These are phyloP conservation scores for Strigamia maritima DNA, from an alignment of 2,888 invertebrate species.

Conservation along the genomic window DNA sequence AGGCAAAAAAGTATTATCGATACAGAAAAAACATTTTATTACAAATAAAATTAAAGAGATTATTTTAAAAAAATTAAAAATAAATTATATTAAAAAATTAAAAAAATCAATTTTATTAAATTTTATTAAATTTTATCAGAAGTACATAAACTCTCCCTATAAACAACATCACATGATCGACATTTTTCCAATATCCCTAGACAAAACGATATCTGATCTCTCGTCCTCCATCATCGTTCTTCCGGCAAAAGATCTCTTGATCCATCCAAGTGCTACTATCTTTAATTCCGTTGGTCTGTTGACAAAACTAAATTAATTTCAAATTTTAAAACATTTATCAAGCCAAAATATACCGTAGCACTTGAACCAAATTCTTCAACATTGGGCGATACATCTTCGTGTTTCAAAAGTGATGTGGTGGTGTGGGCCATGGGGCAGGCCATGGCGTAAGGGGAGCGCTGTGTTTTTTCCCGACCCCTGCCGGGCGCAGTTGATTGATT, in stretches of 20 bases:
- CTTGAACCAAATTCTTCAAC: slow-evolving; percentile 71
- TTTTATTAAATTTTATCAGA: no score
- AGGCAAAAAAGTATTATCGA: no score
- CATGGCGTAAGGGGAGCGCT: no score
- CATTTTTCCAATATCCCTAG: neutral
- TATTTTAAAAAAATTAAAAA: no score
- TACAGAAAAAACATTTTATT: no score
- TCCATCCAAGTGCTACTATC: slow-evolving; percentile 71
- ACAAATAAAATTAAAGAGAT: no score
- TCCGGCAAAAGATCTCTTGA: slow-evolving; percentile 81
- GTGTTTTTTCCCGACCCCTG: no score
- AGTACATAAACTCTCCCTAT: no score
- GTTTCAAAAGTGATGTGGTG: slow-evolving; percentile 64
- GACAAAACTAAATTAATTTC: slow-evolving; percentile 45
- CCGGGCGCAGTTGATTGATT: neutral
- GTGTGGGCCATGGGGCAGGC: no score
- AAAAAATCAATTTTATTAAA: no score
- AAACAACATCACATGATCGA: neutral
- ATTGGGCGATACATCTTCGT: slow-evolving; percentile 74
- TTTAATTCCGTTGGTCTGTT: slow-evolving; percentile 76
- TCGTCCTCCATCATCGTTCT: slow-evolving; percentile 66
- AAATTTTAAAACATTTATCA: no score
- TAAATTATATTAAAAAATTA: no score
- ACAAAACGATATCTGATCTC: neutral
- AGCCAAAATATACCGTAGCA: slow-evolving; percentile 43